phyloP scores from a whole-genome alignment of 23 tunicate species.

The Halocynthia aurantium region DNA sequence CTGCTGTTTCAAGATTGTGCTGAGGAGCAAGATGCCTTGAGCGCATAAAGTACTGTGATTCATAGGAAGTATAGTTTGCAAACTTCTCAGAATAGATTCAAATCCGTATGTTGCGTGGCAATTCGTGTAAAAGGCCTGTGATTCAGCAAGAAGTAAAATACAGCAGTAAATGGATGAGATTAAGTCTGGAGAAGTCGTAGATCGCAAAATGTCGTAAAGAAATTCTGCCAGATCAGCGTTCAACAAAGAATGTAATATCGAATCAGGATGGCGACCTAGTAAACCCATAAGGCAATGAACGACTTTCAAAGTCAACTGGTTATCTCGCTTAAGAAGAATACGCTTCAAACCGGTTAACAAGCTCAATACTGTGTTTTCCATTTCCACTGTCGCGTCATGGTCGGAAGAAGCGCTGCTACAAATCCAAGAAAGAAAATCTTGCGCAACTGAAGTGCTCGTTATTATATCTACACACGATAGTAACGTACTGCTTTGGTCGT shows the following conservation, averaged over 20 bases:
- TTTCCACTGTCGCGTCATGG: too few species aligned
- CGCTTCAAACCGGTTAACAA: constrained; percentile 1
- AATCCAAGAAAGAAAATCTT: constrained; percentile 1
- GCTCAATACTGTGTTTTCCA: neutral
- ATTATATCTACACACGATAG: neutral
- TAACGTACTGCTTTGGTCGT: neutral
- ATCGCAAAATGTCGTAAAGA: constrained; percentile 4
- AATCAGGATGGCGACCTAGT: neutral
- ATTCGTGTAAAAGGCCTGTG: neutral
- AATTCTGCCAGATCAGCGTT: constrained; percentile 11
- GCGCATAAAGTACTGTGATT: neutral
- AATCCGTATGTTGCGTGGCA: constrained; percentile 7
- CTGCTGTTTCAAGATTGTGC: neutral
- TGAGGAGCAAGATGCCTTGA: neutral
- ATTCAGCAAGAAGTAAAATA: constrained; percentile 3
- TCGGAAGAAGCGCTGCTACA: neutral
- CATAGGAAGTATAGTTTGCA: neutral
- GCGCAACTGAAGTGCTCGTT: neutral
- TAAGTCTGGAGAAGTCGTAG: neutral
- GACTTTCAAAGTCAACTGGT: neutral
- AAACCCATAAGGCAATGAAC: neutral
- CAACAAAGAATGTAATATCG: neutral
- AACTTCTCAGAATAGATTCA: constrained; percentile 1
- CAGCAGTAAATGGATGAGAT: constrained; percentile 2
- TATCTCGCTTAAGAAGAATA: neutral